Percentiles rank a stretch among this genome's conserved stretches.
These are phyloP conservation scores for Potamarius usumacintae DNA, from an alignment of 2,113 vertebrate genomes.

Conservation along the genomic window DNA sequence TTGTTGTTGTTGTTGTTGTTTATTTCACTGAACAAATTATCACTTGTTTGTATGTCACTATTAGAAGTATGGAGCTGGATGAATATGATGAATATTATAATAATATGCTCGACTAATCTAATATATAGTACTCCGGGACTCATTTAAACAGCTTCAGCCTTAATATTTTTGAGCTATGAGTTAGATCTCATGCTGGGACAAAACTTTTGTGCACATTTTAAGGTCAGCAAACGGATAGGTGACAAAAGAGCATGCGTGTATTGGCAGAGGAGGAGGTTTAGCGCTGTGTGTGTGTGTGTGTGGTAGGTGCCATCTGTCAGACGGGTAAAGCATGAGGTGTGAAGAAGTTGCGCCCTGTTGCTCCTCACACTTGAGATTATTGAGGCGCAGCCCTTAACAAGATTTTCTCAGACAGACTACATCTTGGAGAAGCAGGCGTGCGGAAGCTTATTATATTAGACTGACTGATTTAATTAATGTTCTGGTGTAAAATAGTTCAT, in stretches of 20 bases:
- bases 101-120: background rate
- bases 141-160: background rate
- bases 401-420: conserved; percentile 30
- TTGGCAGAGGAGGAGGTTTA: background rate
- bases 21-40: background rate
- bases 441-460: conserved; percentile 2
- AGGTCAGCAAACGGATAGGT: conserved; percentile 25
- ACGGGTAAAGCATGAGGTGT: conserved; percentile 32
- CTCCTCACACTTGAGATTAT: conserved; percentile 37
- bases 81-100: background rate
- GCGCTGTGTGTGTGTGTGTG: conserved; percentile 21
- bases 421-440: background rate
- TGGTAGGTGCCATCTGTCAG: conserved; percentile 39
- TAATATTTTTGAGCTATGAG: background rate
- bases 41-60: background rate
- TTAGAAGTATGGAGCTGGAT: too few species aligned
- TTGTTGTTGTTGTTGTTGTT: background rate
- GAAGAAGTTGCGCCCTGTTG: conserved; percentile 42
- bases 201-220: conserved; percentile 6
- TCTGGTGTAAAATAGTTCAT: background rate
- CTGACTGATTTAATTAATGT: conserved; percentile 21
- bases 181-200: background rate
- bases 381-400: conserved; percentile 32
- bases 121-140: too few species aligned
- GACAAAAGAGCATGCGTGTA: conserved; percentile 14